Percentiles rank a stretch among this genome's conserved stretches.
These are phyloP conservation scores for Alloplasta piceator DNA, from an alignment of 2,888 invertebrate genomes.

Conservation along the genomic window DNA sequence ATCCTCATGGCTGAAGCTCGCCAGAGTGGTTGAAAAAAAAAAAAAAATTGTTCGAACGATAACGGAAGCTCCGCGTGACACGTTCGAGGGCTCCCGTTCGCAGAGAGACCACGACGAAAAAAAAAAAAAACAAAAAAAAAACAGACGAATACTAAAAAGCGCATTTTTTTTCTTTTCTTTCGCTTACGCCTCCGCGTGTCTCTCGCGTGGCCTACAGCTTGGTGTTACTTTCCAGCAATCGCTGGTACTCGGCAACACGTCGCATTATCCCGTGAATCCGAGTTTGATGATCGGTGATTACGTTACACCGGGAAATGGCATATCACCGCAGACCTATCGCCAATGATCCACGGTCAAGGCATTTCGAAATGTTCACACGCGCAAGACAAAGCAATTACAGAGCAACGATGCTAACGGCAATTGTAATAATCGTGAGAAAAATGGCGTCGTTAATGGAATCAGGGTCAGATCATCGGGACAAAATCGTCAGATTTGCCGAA, in stretches of 20 bases:
- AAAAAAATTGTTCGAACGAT: background rate
- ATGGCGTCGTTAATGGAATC: slow-evolving; percentile 41
- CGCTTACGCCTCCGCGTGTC: slow-evolving; percentile 75
- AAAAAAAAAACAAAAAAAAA: slow-evolving; percentile 49
- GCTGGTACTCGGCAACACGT: slow-evolving; percentile 86
- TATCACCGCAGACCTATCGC: slow-evolving; percentile 81
- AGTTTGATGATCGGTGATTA: slow-evolving; percentile 91
- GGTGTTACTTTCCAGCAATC: slow-evolving; percentile 84
- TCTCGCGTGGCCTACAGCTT: slow-evolving; percentile 81
- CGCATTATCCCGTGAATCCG: slow-evolving; percentile 88
- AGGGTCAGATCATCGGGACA: slow-evolving; percentile 27
- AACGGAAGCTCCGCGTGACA: slow-evolving; percentile 45
- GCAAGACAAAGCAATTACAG: slow-evolving; percentile 74
- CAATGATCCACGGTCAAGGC: slow-evolving; percentile 80
- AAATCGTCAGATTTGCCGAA: slow-evolving; percentile 72
- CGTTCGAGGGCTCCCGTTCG: slow-evolving; percentile 38
- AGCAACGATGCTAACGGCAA: slow-evolving; percentile 55
- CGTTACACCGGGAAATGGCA: slow-evolving; percentile 86
- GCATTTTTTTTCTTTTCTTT: slow-evolving; percentile 19
- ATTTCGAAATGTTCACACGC: slow-evolving; percentile 72
- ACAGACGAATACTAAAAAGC: slow-evolving; percentile 77
- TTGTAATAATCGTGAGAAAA: slow-evolving; percentile 52
- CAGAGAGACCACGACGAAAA: slow-evolving; percentile 27
- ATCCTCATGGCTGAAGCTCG: slow-evolving; percentile 63
- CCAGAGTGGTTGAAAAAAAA: slow-evolving; percentile 41